Base-by-base conservation (phyloP, 2,888 invertebrate species). In the Cryptocephalus primarius region DNA sequence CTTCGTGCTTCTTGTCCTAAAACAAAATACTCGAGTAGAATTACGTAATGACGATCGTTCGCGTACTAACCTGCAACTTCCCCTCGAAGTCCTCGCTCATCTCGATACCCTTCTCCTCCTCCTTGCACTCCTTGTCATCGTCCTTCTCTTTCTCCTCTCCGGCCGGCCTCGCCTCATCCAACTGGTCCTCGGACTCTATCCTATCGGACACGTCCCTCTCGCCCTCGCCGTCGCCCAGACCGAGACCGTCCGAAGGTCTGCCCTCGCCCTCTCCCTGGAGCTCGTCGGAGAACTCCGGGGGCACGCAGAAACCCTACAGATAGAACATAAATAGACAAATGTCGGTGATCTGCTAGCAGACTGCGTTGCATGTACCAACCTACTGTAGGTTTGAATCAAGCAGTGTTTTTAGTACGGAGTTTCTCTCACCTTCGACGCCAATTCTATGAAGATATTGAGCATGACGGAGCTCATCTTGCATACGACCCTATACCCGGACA, bases 71-170 rank as follows among this genome's bases (percentile, higher is more conserved):
- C 64, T 91, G 89, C 47, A 86, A 69, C 67, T 89, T 85, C 0
- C 87, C 90, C 47, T 93, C 93, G 64, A 97, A 94, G 65, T 97
- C 91, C 55, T 95, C 94, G 12, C 88, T 87, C 92, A 96, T 94
- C 60, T 96, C 94, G 45, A 96, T 83, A 11, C 92, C 93, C 43
- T 90, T 85, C 51, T 94, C 89, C 66, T 90, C 88, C 64, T 94
- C 91, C 60, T 87, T 83, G 58, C 85, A 83, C 62, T 89, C 85
- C 58, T 81, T 78, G 44, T 89, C 79, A 32, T 84, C 80, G 36
- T 76, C 70, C 32, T 77, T 66, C 43, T 75, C 74, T 48, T 83
- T 77, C 48, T 83, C 83, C 60, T 90, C 80, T 60, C 87, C 88
- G 42, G 85, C 83, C 33, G 85, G 84, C 50, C 81, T 78, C 0